Evolutionary conservation across 2,113 vertebrate species (phyloP).

Genomic region (Spheniscus mendiculus): DNA sequence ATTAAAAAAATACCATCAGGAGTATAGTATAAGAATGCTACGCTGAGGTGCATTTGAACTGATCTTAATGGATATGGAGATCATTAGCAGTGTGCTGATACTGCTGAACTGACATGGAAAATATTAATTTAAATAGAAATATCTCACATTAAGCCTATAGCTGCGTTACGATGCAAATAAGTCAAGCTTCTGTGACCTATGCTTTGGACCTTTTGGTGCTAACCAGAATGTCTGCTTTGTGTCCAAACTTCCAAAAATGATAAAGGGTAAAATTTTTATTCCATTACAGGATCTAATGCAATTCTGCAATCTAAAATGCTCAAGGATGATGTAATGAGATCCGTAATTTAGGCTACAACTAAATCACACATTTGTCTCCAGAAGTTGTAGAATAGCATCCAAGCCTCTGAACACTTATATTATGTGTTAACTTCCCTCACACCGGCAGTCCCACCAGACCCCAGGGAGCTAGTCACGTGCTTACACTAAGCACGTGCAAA

Average conservation of each 20-base stretch:
- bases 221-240: background rate
- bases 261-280: background rate
- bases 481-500: background rate
- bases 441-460: background rate
- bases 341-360: fast-evolving
- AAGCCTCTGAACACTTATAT: background rate
- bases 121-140: conserved; percentile 68
- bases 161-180: background rate
- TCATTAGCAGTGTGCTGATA: conserved; percentile 61
- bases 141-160: background rate
- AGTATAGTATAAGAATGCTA: background rate
- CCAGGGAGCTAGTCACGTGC: background rate
- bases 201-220: background rate
- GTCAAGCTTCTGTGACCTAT: background rate
- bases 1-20: conserved; percentile 19
- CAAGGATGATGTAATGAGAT: background rate
- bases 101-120: conserved; percentile 24
- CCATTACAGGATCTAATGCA: background rate
- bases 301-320: background rate
- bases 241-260: background rate
- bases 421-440: background rate
- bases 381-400: background rate
- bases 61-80: conserved; percentile 49
- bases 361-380: background rate
- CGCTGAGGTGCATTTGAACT: conserved; percentile 51